These are phyloP conservation scores for Salvelinus sp. DNA, from an alignment of 2,113 vertebrate genomes.

Conservation along the genomic window DNA sequence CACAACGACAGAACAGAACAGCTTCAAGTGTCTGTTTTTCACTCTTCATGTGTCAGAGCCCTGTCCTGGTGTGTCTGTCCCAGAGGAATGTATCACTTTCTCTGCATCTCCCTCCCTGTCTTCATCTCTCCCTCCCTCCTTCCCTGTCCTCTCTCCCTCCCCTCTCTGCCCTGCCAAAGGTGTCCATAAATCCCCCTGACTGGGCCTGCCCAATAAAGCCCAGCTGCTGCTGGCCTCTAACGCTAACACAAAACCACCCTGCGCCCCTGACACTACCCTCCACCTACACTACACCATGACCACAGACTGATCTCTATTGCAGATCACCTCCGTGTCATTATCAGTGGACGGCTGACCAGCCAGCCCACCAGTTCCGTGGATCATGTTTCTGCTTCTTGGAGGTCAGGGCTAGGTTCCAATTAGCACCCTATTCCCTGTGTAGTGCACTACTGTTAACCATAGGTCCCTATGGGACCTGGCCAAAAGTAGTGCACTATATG, in stretches of 20 bases:
- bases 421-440: no score
- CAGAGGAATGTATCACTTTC: background rate
- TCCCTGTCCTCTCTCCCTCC: background rate
- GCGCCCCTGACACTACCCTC: constrained; percentile 8
- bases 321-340: constrained; percentile 19
- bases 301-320: constrained; percentile 26
- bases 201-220: constrained; percentile 32
- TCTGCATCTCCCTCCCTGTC: background rate
- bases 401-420: background rate
- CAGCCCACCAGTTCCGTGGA: background rate
- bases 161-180: constrained; percentile 17
- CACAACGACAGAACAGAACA: background rate
- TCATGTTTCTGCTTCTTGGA: background rate
- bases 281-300: background rate
- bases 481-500: no score
- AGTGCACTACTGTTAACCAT: no score
- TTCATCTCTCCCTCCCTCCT: background rate
- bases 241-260: constrained; percentile 32
- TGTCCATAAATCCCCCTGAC: constrained; percentile 47
- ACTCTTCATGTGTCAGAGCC: background rate
- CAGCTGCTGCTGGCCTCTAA: constrained; percentile 36
- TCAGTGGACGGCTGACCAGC: background rate
- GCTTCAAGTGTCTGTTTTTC: background rate
- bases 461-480: no score
- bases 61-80: background rate